Evolutionary conservation across 2,888 invertebrate genomes (phyloP), one percentile per base, ranked within the genome.

Genomic region (Andrena praecox): DNA sequence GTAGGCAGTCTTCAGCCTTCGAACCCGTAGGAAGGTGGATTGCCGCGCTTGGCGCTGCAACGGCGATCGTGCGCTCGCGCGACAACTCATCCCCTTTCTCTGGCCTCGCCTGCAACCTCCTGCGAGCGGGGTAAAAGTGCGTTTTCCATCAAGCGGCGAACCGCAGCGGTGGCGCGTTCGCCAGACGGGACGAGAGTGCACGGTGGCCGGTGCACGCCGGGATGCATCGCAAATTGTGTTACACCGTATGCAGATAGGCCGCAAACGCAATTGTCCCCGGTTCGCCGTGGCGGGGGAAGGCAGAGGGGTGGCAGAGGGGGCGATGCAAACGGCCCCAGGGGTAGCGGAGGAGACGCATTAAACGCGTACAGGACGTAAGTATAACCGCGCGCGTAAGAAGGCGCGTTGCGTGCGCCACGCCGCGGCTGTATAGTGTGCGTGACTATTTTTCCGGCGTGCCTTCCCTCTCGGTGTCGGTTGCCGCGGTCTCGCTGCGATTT

Each of bases 211-310:
- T 29, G 72, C 27, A 56, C 63, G 71, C 7, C 52, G 8, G 52
- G 52, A 59, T n/a, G 89, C 84, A 71, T 87, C 79, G 87, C 87
- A 88, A 88, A 88, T 88, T 89, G 85, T 88, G 84, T 88, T 88
- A 88, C 80, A 54, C 82, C 70, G 80, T 89, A 87, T 87, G 85
- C 85, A 85, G 88, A 88, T 84, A 82, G 82, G 85, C 91, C 90
- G 90, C 92, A 91, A 90, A 91, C 86, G 92, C 92, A 92, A 92
- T 93, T 92, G 93, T 93, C 91, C 90, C 86, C 87, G 82, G 72
- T 24, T 64, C 59, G 27, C 16, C 56, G 8, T 1, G 42, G 16
- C 42, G 10, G 56, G 54, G 54, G 20, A 20, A 8, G 31, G 48
- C 8, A 2, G 16, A 54, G 16, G 59, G 48, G 20, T 24, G 31